These are phyloP conservation scores for Grammomys surdaster DNA, from an alignment of 2,113 vertebrate genomes.

Conservation along the genomic window DNA sequence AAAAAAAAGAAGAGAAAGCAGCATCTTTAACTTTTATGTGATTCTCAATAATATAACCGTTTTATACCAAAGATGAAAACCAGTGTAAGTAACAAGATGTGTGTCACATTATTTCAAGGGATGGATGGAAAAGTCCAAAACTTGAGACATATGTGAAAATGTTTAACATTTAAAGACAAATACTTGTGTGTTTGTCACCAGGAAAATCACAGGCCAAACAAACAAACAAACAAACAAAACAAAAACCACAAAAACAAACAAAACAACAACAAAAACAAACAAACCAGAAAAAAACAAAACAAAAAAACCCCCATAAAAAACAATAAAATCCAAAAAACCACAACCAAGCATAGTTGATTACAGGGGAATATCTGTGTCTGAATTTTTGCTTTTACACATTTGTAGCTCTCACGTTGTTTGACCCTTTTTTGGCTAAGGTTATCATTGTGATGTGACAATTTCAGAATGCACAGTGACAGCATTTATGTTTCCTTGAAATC, in stretches of 20 bases:
- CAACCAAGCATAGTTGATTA: not conserved
- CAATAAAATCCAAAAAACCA: too few relatives aligned
- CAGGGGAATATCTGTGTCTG: not conserved
- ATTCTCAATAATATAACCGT: not conserved
- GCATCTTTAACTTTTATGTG: not conserved
- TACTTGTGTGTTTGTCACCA: not conserved
- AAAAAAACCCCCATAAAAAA: too few relatives aligned
- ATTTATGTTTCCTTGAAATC: conserved; percentile 22
- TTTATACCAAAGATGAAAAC: not conserved
- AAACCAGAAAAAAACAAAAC: too few relatives aligned
- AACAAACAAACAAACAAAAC: too few relatives aligned
- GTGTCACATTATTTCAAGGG: not conserved
- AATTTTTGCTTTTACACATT: not conserved
- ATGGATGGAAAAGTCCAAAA: not conserved
- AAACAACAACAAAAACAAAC: too few relatives aligned
- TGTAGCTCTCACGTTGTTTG: not conserved
- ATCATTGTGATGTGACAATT: not conserved
- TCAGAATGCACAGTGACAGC: not conserved
- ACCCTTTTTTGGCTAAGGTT: not conserved
- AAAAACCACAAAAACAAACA: too few relatives aligned
- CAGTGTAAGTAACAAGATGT: not conserved
- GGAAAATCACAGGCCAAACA: not conserved
- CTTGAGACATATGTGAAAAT: not conserved
- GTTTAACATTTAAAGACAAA: not conserved
- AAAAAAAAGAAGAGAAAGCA: not conserved